A percentile compares a stretch with the other conserved stretches of the same genome.
phyloP scores from a whole-genome alignment of 2,113 vertebrate genomes.

The Heterocephalus glaber region DNA sequence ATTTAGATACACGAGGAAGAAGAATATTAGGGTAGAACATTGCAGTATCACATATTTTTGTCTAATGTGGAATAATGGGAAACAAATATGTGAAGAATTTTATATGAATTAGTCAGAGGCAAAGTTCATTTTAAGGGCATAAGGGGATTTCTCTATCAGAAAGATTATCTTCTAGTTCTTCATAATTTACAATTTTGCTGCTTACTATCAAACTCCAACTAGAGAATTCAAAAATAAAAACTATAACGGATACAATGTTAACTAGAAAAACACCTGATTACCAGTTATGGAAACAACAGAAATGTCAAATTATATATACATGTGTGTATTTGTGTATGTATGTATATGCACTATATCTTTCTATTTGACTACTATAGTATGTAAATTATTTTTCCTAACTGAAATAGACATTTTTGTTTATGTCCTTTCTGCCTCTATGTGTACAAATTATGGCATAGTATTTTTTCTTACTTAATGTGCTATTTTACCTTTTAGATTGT shows the following conservation, averaged over 20 bases:
- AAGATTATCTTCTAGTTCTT: constrained; percentile 81
- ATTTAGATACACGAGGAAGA: constrained; percentile 79
- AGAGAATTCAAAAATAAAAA: constrained; percentile 56
- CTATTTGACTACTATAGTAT: constrained; percentile 14
- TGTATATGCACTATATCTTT: neutral
- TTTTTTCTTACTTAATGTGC: constrained; percentile 43
- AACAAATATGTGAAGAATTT: constrained; percentile 75
- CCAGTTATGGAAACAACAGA: neutral
- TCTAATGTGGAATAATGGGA: constrained; percentile 49
- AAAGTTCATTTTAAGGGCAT: constrained; percentile 81
- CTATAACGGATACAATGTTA: neutral
- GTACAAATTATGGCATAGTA: neutral
- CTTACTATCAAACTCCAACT: constrained; percentile 48
- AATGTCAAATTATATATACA: constrained; percentile 21
- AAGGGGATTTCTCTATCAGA: constrained; percentile 82
- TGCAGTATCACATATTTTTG: constrained; percentile 54
- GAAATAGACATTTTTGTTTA: constrained; percentile 31
- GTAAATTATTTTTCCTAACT: constrained; percentile 55
- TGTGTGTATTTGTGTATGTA: neutral
- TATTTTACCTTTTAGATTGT: constrained; percentile 52
- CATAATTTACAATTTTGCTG: constrained; percentile 80
- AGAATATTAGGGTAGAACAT: constrained; percentile 80
- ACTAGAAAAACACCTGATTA: constrained; percentile 51
- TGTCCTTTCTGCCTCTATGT: neutral
- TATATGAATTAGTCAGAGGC: constrained; percentile 79